These are phyloP conservation scores for Holothuria scabra DNA, from an alignment of 53 echinoderm and acorn worm species.

Conservation along the genomic window DNA sequence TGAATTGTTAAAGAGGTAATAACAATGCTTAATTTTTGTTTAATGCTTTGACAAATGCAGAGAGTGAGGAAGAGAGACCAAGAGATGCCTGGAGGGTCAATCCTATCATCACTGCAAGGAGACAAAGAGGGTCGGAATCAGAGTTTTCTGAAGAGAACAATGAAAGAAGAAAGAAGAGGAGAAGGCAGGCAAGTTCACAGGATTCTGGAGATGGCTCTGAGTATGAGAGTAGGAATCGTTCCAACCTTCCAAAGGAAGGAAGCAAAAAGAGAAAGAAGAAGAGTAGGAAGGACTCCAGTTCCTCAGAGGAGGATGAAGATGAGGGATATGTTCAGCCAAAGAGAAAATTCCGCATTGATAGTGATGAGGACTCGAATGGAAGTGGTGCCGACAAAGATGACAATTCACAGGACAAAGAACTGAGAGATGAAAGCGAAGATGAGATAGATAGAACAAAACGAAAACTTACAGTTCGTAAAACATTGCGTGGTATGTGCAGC, in stretches of 20 bases:
- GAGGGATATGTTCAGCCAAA: conserved; percentile 66
- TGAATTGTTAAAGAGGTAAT: too few species aligned
- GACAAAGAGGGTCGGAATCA: background rate
- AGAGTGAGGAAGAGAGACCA: background rate
- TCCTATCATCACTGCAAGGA: conserved; percentile 42
- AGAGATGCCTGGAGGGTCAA: conserved; percentile 46
- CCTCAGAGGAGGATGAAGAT: conserved; percentile 44
- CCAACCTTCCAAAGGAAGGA: background rate
- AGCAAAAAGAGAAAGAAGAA: conserved; percentile 17
- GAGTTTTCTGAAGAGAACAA: background rate
- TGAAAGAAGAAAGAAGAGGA: background rate
- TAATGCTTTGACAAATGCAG: too few species aligned
- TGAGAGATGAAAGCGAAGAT: conserved; percentile 53
- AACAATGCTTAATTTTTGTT: too few species aligned
- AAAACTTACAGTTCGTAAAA: conserved; percentile 6
- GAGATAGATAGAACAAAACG: conserved; percentile 33
- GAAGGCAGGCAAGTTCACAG: background rate
- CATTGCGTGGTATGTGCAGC: conserved; percentile 51
- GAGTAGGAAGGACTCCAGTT: conserved; percentile 4
- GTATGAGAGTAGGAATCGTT: conserved; percentile 17
- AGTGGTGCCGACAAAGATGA: conserved; percentile 28
- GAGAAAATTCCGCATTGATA: conserved; percentile 87
- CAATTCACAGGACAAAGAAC: conserved; percentile 4
- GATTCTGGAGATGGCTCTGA: background rate
- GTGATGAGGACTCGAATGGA: conserved; percentile 78